Evolutionary conservation across 1,140 invertebrate genomes (phyloP), one percentile per base, ranked within the genome.

Genomic region (Atta texana): DNA sequence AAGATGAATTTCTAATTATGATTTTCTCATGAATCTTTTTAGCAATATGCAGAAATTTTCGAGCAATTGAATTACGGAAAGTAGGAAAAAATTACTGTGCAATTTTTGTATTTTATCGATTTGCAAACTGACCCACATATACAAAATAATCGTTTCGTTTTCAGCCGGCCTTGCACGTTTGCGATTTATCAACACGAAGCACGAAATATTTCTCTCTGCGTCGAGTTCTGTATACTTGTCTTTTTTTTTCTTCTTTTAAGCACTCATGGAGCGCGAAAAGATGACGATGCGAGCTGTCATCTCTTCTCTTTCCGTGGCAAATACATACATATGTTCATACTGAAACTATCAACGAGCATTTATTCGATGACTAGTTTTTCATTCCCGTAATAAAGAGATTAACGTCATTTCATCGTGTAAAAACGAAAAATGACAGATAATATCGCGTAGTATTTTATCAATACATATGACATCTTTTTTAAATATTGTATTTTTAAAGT

Each of bases 341-440:
- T 87, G 68, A 34, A 88, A 87, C 72, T 81, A 57, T 88, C 87
- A 88, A 85, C 87, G 39, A 53, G 59, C 21, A 88, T 87, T 80
- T 72, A 77, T 84, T 74, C 63, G 16, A 55, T 64, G 57, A 59
- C 14, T 51, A 64, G 34, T 77, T 85, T 78, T 63, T 51, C 57
- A 28, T 78, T 63, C 5, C 28, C 18, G 28, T 34, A 57, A 55
- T 57, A 57, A 57, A 74, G n/a, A 74, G n/a, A 74, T 74, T 74
- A 74, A 34, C 71, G 8, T 31, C 51, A 39, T 5, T 55, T 57
- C 4, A 10, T 57, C 10, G 31, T 14, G 53, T 24, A 55, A 53
- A 18, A 55, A 16, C 51, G 51, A 74, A 28, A 6, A 57, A 34
- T 31, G 3, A 28, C 28, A 16, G 53, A n/a, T 53, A 53, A 59